phyloP scores from a whole-genome alignment of 2,113 vertebrate species.

The Ornithorhynchus anatinus region DNA sequence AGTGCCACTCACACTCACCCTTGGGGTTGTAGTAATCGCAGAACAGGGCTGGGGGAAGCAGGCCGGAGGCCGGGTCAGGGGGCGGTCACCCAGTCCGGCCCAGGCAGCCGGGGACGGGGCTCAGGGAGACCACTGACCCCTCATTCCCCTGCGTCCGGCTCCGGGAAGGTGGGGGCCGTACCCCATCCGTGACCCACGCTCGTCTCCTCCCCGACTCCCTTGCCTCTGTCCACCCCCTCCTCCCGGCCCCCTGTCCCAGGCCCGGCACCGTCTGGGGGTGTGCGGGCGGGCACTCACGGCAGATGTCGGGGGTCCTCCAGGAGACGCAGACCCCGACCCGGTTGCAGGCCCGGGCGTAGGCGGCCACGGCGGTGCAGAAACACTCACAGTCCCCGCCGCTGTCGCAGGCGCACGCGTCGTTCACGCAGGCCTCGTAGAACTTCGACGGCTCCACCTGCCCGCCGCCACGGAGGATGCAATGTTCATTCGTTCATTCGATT shows the following conservation, averaged over 20 bases:
- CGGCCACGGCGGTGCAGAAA: conserved; percentile 90
- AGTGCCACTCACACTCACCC: conserved; percentile 91
- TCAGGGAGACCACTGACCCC: too few species aligned
- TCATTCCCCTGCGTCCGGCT: too few species aligned
- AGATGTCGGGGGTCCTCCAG: conserved; percentile 89
- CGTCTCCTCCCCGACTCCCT: not conserved
- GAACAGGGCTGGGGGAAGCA: conserved; percentile 81
- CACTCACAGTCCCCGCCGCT: conserved; percentile 93
- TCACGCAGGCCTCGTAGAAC: conserved; percentile 88
- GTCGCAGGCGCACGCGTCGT: conserved; percentile 91
- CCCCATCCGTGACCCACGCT: rapidly evolving
- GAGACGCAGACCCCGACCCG: conserved; percentile 79
- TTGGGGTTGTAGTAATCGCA: conserved; percentile 91
- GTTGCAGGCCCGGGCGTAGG: conserved; percentile 88
- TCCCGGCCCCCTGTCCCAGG: not conserved
- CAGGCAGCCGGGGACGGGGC: too few species aligned
- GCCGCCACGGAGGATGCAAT: too few species aligned
- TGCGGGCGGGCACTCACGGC: conserved; percentile 79
- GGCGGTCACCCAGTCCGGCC: rapidly evolving
- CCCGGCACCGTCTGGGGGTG: too few species aligned
- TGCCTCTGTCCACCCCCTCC: rapidly evolving
- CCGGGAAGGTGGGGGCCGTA: rapidly evolving
- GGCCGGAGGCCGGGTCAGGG: not conserved
- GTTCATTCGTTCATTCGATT: too few species aligned
- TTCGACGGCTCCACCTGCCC: conserved; percentile 86